Evolutionary conservation across 2,113 vertebrate genomes (phyloP).

Genomic region (Ceyx margarethae): DNA sequence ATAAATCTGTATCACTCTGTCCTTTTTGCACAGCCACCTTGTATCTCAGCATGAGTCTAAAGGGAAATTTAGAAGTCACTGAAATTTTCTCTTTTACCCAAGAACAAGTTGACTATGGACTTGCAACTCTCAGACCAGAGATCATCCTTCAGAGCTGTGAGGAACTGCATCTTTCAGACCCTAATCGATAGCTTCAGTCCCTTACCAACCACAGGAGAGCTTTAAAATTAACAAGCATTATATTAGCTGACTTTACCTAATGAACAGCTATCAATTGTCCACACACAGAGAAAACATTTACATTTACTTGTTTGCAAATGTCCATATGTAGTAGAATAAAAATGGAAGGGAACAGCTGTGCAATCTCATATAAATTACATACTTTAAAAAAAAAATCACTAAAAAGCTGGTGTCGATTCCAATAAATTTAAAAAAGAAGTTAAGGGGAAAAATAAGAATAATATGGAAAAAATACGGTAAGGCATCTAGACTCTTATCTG

Average conservation of each 20-base stretch:
- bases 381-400: background rate
- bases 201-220: background rate
- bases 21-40: background rate
- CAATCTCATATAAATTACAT: background rate
- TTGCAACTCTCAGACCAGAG: background rate
- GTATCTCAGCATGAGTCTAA: background rate
- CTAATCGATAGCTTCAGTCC: background rate
- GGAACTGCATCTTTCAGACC: background rate
- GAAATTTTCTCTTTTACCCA: background rate
- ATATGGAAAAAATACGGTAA: background rate
- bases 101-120: background rate
- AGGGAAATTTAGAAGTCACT: background rate
- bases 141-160: background rate
- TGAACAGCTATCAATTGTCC: constrained; percentile 1
- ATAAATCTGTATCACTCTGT: constrained; percentile 26
- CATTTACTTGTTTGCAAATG: constrained; percentile 20
- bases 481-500: rapidly evolving
- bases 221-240: constrained; percentile 38
- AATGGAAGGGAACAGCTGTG: background rate
- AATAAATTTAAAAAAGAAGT: background rate
- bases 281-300: background rate
- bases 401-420: background rate
- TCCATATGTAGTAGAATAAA: background rate
- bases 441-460: background rate
- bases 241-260: constrained; percentile 31